Evolutionary conservation across 1,140 invertebrate species (phyloP).

Genomic region (Eufriesea mexicana): DNA sequence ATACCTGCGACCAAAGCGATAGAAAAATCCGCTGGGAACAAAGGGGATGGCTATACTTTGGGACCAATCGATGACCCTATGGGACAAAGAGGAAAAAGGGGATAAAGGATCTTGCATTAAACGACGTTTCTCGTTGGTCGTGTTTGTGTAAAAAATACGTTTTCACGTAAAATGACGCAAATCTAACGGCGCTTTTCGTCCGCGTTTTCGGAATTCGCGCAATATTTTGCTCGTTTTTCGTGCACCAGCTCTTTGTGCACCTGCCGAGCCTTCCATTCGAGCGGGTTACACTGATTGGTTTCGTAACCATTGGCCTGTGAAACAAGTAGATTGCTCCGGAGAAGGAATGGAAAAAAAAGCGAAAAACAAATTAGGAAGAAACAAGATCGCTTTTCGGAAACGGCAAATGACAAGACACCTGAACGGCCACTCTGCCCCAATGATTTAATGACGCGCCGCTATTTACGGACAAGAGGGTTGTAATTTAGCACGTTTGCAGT

Average conservation of each 20-base stretch:
- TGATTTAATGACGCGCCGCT: not conserved
- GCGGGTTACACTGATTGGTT: conserved; percentile 69
- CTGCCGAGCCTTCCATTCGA: conserved; percentile 64
- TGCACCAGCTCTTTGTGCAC: conserved; percentile 60
- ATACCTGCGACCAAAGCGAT: too few species aligned
- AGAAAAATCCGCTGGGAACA: too few species aligned
- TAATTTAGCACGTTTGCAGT: not conserved
- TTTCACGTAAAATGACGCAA: conserved; percentile 34
- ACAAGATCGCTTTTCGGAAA: conserved; percentile 54
- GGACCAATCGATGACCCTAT: not conserved
- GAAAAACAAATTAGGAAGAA: conserved; percentile 10
- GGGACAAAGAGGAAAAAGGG: not conserved
- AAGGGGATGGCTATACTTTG: too few species aligned
- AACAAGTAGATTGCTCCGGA: conserved; percentile 66
- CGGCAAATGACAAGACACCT: conserved; percentile 23
- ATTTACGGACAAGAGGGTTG: not conserved
- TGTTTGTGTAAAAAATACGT: conserved; percentile 3
- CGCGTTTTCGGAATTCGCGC: conserved; percentile 50
- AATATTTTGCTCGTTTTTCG: conserved; percentile 56
- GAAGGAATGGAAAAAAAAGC: conserved; percentile 46
- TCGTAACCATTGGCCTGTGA: conserved; percentile 68
- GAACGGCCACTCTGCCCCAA: not conserved
- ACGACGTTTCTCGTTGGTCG: not conserved
- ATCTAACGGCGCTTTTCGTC: conserved; percentile 3
- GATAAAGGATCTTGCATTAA: not conserved